These are phyloP conservation scores for Sinopyrophorus schimmeli DNA, from an alignment of 2,888 invertebrate genomes.

Conservation along the genomic window DNA sequence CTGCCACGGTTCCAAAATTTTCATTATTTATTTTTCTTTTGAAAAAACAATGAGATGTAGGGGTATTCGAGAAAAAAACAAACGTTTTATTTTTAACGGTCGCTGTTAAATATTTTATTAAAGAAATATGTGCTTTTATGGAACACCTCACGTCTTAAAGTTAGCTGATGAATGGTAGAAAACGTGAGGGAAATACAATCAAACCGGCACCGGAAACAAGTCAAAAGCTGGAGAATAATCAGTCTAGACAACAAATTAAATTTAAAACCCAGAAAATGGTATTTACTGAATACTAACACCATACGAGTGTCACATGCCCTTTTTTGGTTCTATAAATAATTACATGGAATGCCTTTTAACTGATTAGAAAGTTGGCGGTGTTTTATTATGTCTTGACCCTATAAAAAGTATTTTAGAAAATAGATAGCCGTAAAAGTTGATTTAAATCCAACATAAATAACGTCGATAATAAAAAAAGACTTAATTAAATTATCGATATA, in stretches of 20 bases:
- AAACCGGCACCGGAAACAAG: conserved; percentile 16
- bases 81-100: no score
- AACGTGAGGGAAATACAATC: conserved; percentile 37
- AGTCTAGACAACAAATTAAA: conserved; percentile 21
- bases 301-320: not conserved
- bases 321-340: not conserved
- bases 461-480: no score
- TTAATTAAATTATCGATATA: no score
- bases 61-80: no score
- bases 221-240: conserved; percentile 20
- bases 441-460: no score
- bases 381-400: no score
- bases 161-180: conserved; percentile 33
- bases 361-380: conserved; percentile 25
- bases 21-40: no score
- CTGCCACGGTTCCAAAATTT: no score
- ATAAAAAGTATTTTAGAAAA: no score
- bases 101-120: no score
- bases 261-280: conserved; percentile 9
- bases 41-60: no score
- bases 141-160: conserved; percentile 32
- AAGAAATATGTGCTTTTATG: conserved; percentile 14
- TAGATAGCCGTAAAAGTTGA: no score
- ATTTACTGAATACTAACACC: not conserved
- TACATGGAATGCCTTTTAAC: conserved; percentile 12